Evolutionary conservation across 1,140 invertebrate species (phyloP).

Genomic region (Latrodectus geometricus): DNA sequence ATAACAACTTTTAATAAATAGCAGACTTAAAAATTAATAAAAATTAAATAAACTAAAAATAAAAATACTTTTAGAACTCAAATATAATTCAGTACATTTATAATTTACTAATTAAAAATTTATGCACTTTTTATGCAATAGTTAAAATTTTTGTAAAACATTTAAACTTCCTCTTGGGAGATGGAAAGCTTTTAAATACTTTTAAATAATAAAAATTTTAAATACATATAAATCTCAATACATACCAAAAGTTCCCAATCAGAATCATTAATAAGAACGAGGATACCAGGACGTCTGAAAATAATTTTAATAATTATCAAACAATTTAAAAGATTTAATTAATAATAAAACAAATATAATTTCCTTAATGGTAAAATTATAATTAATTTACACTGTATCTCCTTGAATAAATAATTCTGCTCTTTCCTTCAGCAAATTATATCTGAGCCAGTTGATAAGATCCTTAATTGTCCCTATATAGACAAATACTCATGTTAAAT

Average conservation of each 20-base stretch:
- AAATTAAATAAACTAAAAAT: no score
- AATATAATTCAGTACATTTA: no score
- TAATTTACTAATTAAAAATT: no score
- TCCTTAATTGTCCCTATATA: constrained; percentile 76
- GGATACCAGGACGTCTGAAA: constrained; percentile 85
- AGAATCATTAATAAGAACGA: constrained; percentile 90
- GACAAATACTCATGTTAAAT: constrained; percentile 66
- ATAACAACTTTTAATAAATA: no score
- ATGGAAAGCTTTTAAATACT: no score
- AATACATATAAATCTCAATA: background rate
- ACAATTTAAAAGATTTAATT: background rate
- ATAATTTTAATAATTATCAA: background rate
- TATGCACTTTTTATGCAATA: no score
- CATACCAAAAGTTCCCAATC: constrained; percentile 91
- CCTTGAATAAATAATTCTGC: constrained; percentile 90
- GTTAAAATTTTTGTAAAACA: no score
- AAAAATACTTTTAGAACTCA: no score
- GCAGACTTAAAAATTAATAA: no score
- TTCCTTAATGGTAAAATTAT: constrained; percentile 46
- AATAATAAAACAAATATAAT: constrained; percentile 13
- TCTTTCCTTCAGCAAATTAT: constrained; percentile 86
- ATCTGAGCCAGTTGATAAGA: constrained; percentile 84
- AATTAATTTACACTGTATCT: constrained; percentile 79
- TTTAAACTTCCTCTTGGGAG: no score
- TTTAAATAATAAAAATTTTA: no score